Base-by-base conservation (phyloP, 1,140 invertebrate species). In the Frieseomelitta varia region DNA sequence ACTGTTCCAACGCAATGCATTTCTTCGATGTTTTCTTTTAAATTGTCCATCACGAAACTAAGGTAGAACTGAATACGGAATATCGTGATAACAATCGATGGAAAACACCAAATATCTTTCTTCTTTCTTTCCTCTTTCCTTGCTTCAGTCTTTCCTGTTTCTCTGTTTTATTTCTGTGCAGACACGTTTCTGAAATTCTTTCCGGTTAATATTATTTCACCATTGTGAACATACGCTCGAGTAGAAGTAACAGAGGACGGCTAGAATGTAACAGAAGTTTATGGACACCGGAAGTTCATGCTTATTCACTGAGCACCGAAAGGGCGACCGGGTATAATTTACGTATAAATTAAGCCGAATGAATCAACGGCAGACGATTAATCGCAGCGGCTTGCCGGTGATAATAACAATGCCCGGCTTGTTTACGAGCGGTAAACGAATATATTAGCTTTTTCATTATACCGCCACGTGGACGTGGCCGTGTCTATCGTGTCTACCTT, bases 221-320 rank as follows among this genome's bases (percentile, higher is more conserved):
- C 27, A 30, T 47, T 56, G 51, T 24, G 30, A 61, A 84, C n/a
- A 17, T n/a, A 30, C 19, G 27, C 19, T 21, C 67, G 74, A 75
- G 34, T 53, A 34, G 61, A 58, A 67, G 61, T 56, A 65, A 51
- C n/a, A 19, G 56, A 74, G 73, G 47, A 47, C 34, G 71, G 75
- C 53, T 84, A 87, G 79, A 87, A 76, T 67, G 78, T 63, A 89
- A 84, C 82, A 74, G 84, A 90, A 85, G 87, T 91, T 89, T 88
- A 91, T 86, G 85, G 91, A 82, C 90, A 91, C 91, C 93, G 94
- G 93, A 94, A 94, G 92, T 94, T 92, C 87, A 93, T 94, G 91
- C 92, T 94, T 94, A 94, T 94, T 94, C 93, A 93, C 93, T 91
- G 90, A 92, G 91, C 90, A 94, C 91, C 90, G 88, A 94, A 93